phyloP scores from a whole-genome alignment of 2,888 invertebrate genomes.

The Drosophila robusta region DNA sequence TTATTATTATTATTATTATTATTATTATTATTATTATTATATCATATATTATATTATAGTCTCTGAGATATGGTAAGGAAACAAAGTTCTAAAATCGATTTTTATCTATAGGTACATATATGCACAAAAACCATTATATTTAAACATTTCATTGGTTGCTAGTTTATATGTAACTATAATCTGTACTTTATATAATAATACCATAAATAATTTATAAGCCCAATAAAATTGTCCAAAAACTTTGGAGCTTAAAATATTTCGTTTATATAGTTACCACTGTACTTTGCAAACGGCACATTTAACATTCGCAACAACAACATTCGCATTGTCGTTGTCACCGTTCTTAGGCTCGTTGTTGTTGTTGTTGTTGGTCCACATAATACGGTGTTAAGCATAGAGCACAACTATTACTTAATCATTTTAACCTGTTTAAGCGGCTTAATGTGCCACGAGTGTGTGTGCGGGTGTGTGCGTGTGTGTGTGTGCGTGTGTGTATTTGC shows the following conservation, averaged over 20 bases:
- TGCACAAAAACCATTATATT: too few relatives aligned
- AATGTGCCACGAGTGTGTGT: conserved; percentile 60
- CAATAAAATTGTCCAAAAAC: too few relatives aligned
- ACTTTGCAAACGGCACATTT: neutral
- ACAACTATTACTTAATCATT: conserved; percentile 78
- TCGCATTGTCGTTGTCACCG: conserved; percentile 34
- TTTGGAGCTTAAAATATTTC: neutral
- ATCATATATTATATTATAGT: too few relatives aligned
- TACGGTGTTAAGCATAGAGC: conserved; percentile 65
- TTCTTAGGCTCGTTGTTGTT: conserved; percentile 23
- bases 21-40: too few relatives aligned
- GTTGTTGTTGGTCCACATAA: conserved; percentile 59
- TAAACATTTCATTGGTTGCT: too few relatives aligned
- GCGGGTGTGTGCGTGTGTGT: conserved; percentile 1
- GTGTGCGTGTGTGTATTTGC: conserved; percentile 9
- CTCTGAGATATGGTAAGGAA: too few relatives aligned
- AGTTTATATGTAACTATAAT: too few relatives aligned
- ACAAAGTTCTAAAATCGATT: too few relatives aligned
- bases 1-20: too few relatives aligned
- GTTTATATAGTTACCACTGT: conserved; percentile 30
- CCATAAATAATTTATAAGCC: too few relatives aligned
- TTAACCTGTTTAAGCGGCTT: conserved; percentile 77
- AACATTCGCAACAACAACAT: conserved; percentile 5
- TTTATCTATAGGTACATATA: too few relatives aligned
- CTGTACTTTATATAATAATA: too few relatives aligned